Evolutionary conservation across 1,140 invertebrate species (phyloP), one percentile per base, ranked within the genome.

Genomic region (Heterodera carotae): DNA sequence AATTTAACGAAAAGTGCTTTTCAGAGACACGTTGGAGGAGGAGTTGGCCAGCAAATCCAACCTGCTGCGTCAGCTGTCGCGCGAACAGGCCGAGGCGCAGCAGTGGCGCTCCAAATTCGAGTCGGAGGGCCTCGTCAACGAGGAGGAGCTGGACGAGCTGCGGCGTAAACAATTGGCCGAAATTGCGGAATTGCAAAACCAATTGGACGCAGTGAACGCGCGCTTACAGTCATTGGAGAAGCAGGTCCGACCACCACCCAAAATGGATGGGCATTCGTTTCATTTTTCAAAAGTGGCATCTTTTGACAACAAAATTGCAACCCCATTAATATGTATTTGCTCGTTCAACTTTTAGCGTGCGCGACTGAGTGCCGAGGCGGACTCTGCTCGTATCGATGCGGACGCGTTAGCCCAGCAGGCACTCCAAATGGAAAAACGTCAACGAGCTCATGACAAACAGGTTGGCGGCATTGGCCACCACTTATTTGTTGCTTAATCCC

Each of bases 381-480:
- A 99, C 89, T 96, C 99, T 89, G 91, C 98, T 84, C 93, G 94
- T 90, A 92, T 97, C 85, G 97, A 99, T 90, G 83, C 85, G 33
- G 86, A 87, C 25, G 78, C 79, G 27, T 77, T 87, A 15, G 75
- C 79, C 3, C 78, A 80, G 31, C 80, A 84, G 56, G 82, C 82
- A 12, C 62, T 69, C 25, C 79, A 94, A 76, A 93, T 97, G 82
- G 97, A 99, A 90, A 99, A 99, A 94, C 98, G 97, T 90, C 96
- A 98, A 90, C 97, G 97, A 90, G 94, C 93, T 83, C 98, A 99
- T 91, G 97, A 99, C 91, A 98, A 98, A 90, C 43, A 96, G 78
- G 56, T 75, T n/a, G 10, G 15, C 6, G 12, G 39, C 39, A n/a
- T n/a, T n/a, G n/a, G n/a, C n/a, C 22, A 25, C 15, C 22, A 34